Base-by-base conservation (phyloP, 2,797 vertebrate species). In the Peromyscus attwateri region DNA sequence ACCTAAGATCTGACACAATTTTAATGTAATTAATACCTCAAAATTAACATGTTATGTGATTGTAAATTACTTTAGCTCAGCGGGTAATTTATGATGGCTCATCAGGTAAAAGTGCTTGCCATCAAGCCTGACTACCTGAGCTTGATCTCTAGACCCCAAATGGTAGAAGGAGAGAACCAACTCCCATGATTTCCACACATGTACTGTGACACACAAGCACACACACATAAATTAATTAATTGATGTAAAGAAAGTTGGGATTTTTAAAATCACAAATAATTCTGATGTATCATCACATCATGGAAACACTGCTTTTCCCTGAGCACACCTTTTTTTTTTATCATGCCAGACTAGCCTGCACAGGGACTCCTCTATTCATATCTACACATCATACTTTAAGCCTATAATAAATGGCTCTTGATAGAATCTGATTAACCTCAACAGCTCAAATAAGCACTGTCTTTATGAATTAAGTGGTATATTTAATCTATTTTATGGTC, bases 401-500 rank as follows among this genome's bases (percentile, higher is more conserved):
- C 31, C 52, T 85, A 88, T 13, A 43, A 37, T 52, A 84, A 95
- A 90, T 80, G 55, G 34, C 14, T 68, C 34, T 88, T 25, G 9
- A 34, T 79, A 87, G 49, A 92, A 81, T 82, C 40, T 43, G 70
- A 75, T 76, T 89, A 68, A 29, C 5, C 40, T 92, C 49, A 57
- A 80, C 2, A 75, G 55, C 68, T 49, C 89, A 89, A 92, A 83
- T 37, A 95, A 94, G 11, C 0, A 75, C 37, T 62, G 21, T 71
- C 92, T 92, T 77, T 80, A 93, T 94, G 64, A 96, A 95, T 89
- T 96, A 85, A 95, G 46, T 66, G 81, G 27, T 77, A 64, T 75
- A 57, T 68, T 88, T 95, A 89, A 93, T 91, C 96, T 85, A 87
- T 89, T 95, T 97, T 95, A 90, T 83, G 64, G 89, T 88, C 94